Base-by-base conservation (phyloP, 2,888 invertebrate species). In the Eupithecia centaureata region DNA sequence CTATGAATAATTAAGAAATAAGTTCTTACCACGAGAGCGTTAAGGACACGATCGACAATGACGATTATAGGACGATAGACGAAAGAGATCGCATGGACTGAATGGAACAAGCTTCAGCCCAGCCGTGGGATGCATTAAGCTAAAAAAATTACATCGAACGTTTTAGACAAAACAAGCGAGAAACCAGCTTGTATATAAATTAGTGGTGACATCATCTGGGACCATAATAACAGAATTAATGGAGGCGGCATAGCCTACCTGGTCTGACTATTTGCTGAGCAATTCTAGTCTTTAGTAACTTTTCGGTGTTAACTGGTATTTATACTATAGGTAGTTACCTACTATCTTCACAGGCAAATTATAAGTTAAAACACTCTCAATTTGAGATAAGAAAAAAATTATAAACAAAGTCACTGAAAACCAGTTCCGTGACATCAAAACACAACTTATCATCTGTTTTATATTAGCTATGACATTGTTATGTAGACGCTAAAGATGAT, bases 401-500 rank as follows among this genome's bases (percentile, higher is more conserved):
- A n/a, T 51, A 42, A 22, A 47, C 52, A 52, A 52, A 25, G 28
- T 28, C 28, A 32, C 42, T 38, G 22, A 56, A 70, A 68, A 69
- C 67, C 61, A 51, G 65, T 71, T 69, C 47, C 15, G 1, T 12
- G 13, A 52, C 38, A 60, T 61, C 33, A 54, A 61, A 67, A 60
- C 54, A 65, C 30, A 33, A 22, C 27, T 72, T 67, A 68, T 73
- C 72, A 71, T 27, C 27, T 30, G 15, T 28, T 22, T 54, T 71
- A 71, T 70, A 66, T 65, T 52, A 28, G 73, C 61, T 38, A 67
- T 70, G 76, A 76, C 76, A 74, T 74, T 75, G 75, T 75, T 75
- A 47, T 58, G 56, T 73, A 66, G 67, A 68, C 61, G 71, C 73
- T 67, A 62, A 68, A 63, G 68, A 79, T 85, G 85, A 85, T 78